Conservation (phyloP, 2,888 invertebrate species). For the Tetranychus truncatus region DNA sequence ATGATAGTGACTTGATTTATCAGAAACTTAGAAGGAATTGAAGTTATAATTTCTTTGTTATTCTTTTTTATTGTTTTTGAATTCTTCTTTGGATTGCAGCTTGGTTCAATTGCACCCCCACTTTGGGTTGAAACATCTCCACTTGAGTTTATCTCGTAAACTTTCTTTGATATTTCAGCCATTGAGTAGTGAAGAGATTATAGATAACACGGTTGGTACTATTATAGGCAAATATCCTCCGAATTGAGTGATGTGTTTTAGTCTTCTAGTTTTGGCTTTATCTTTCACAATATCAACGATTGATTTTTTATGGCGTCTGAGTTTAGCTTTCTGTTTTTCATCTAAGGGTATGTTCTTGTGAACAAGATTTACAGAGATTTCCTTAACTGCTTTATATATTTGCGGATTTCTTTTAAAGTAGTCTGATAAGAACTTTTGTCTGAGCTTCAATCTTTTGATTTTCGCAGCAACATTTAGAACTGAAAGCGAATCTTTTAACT, state of each 20-base stretch:
- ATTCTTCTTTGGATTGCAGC: too few species aligned
- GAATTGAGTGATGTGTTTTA: slow-evolving; percentile 10
- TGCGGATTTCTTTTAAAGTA: neutral
- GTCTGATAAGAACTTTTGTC: neutral
- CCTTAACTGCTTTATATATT: slow-evolving; percentile 11
- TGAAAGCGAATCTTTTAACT: neutral
- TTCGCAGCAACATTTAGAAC: neutral
- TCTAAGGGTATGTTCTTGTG: slow-evolving; percentile 9
- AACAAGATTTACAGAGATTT: slow-evolving; percentile 12
- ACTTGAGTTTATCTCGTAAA: neutral
- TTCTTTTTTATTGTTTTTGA: too few species aligned
- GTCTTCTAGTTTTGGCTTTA: neutral
- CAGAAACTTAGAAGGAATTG: too few species aligned
- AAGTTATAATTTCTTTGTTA: too few species aligned
- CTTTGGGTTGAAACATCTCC: too few species aligned
- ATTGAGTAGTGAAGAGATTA: slow-evolving; percentile 4
- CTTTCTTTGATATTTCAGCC: slow-evolving; percentile 9
- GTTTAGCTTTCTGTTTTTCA: neutral
- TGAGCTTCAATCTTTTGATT: neutral
- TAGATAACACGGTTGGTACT: slow-evolving; percentile 12
- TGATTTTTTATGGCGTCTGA: neutral
- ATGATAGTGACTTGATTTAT: too few species aligned
- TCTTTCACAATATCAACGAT: neutral
- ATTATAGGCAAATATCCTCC: slow-evolving; percentile 20
- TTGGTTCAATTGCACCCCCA: too few species aligned